These are phyloP conservation scores for Xerus inauris DNA, from an alignment of 2,113 vertebrate genomes.

Conservation along the genomic window DNA sequence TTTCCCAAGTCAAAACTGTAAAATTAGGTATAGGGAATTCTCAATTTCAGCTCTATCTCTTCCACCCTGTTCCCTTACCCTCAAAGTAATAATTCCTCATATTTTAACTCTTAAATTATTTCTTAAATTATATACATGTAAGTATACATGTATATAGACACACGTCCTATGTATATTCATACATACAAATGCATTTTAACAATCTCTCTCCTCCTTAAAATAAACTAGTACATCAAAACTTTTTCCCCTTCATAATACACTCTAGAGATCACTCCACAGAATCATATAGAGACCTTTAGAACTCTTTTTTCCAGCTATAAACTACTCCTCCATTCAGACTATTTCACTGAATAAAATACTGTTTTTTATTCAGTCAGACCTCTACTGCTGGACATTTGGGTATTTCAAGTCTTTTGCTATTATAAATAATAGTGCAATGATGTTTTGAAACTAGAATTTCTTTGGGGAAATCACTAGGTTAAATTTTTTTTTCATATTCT, in stretches of 20 bases:
- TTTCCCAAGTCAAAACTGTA: background rate
- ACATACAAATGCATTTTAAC: background rate
- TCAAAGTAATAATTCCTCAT: background rate
- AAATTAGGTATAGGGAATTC: background rate
- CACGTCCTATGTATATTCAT: background rate
- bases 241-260: background rate
- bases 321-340: background rate
- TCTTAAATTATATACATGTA: background rate
- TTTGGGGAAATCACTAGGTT: conserved; percentile 48
- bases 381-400: background rate
- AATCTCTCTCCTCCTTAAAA: background rate
- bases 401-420: background rate
- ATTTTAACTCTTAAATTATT: background rate
- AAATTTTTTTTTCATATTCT: conserved; percentile 13
- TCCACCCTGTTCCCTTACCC: background rate
- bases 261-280: background rate
- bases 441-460: conserved; percentile 17
- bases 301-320: background rate
- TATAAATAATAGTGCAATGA: background rate
- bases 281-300: background rate
- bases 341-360: background rate
- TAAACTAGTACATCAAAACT: background rate
- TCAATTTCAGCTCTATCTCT: background rate
- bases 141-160: background rate
- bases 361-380: background rate